A percentile compares a stretch with the other conserved stretches of the same genome.
Evolutionary conservation across 2,888 invertebrate species (phyloP).

Genomic region (Lasiommata megera): DNA sequence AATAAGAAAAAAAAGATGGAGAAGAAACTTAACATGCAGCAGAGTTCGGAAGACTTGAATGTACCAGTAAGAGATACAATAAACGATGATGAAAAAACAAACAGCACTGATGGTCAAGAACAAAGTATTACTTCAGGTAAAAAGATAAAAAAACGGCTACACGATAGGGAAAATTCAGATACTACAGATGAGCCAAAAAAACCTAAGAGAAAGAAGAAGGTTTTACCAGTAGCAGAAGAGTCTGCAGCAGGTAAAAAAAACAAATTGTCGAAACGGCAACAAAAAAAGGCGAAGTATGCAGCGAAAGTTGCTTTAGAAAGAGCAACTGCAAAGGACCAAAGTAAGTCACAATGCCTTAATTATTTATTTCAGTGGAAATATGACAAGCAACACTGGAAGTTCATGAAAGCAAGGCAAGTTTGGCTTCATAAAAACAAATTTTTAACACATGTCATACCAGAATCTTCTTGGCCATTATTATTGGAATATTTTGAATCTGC

Average conservation of each 20-base stretch:
- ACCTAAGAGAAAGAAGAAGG: constrained; percentile 57
- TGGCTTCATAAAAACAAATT: constrained; percentile 88
- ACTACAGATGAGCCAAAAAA: constrained; percentile 44
- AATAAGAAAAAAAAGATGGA: constrained; percentile 32
- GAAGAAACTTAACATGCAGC: constrained; percentile 9
- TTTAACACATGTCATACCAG: constrained; percentile 80
- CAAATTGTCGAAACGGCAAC: constrained; percentile 83
- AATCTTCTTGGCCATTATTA: constrained; percentile 83
- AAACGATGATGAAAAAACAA: not conserved
- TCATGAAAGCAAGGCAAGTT: constrained; percentile 89
- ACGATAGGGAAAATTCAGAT: constrained; percentile 43
- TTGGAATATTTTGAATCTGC: constrained; percentile 87
- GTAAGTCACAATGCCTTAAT: constrained; percentile 82
- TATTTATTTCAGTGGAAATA: constrained; percentile 89
- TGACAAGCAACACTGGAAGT: constrained; percentile 87
- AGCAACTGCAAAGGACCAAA: constrained; percentile 74
- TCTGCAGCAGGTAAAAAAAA: constrained; percentile 57
- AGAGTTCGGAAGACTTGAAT: not conserved
- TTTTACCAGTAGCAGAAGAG: constrained; percentile 44
- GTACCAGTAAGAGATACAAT: not conserved
- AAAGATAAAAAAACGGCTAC: constrained; percentile 30
- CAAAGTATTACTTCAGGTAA: constrained; percentile 32
- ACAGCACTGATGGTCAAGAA: not conserved
- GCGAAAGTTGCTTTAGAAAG: constrained; percentile 79
- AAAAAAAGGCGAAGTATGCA: constrained; percentile 83